Evolutionary conservation across 2,888 invertebrate species (phyloP), one percentile per base, ranked within the genome.

Genomic region (Corythucha ciliata): DNA sequence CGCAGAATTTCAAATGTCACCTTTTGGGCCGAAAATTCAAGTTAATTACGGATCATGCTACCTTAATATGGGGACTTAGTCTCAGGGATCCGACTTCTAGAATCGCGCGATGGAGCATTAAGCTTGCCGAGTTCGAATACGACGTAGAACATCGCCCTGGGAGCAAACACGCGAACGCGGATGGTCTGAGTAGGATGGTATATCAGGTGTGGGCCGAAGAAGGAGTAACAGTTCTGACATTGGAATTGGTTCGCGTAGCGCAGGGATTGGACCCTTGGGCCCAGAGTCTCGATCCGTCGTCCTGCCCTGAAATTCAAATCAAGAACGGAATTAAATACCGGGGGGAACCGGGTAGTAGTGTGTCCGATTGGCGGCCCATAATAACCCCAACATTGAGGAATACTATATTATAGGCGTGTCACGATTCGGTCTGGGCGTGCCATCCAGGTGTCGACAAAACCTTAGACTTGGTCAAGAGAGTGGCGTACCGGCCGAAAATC

Each of bases 401-500:
- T 2, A 29, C 26, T 25, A 3, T 50, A 5, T 10, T 41, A 2
- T n/a, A 2, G 14, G 2, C 2, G 4, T 4, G 57, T 37, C 64
- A 63, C 51, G 53, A 58, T 26, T 44, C 57, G 20, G 56, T 57
- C 2, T 48, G 59, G 7, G 55, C 58, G 16, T 60, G 63, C 12
- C 65, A 66, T 55, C 59, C 54, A 26, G 63, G 64, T n/a, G 48
- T 60, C n/a, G 56, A 62, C 12, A 60, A 61, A 48, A 65, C 64
- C 1, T 51, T 53, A 5, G 50, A 48, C n/a, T 50, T 48, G 14
- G 56, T 65, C 10, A 40, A 54, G 58, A 41, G 58, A 50, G 49
- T 58, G 12, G 65, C 60, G 49, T 58, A 61, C 48, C 66, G 66
- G 65, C 49, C 51, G 14, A 59, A 56, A 4, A 65, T 67, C 63